Base-by-base conservation (phyloP, 2,113 vertebrate genomes). In the Mormoops blainvillei region DNA sequence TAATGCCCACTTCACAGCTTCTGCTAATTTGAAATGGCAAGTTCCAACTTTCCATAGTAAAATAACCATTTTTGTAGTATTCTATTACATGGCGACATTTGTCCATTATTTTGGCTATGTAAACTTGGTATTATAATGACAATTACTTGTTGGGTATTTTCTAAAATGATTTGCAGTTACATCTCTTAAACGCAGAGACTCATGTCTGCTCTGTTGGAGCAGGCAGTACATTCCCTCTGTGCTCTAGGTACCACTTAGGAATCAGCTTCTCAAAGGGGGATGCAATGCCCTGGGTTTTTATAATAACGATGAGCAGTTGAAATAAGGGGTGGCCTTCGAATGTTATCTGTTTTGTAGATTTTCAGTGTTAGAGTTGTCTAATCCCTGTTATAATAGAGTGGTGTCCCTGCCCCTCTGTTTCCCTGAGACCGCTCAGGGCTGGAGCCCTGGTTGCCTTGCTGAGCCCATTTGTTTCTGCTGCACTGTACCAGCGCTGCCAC, bases 1-100 rank as follows among this genome's bases (percentile, higher is more conserved):
- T 98, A 98, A 98, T 98, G 98, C 98, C 98, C 98, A 98, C 98
- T 99, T 98, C 98, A 97, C 98, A 87, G 98, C 98, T 98, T 96
- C 98, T 97, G 63, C 98, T 99, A 98, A 99, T 99, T 98, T 98
- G 96, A 98, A 98, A 98, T 98, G 98, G 98, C 99, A 99, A 98
- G 97, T 98, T 98, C 98, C 97, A 98, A 97, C 97, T 98, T 98
- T 97, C 96, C 95, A 1, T 95, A 92, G 98, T 97, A 97, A 98
- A 98, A 98, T 98, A 94, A 52, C 85, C 91, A 56, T 98, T 86
- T 98, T 97, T 97, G 96, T 90, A 26, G 92, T 15, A 0, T 94
- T 98, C 96, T 94, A 94, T 97, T 98, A 38, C 92, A 97, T 98
- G 96, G 95, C 95, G 97, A 93, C 96, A 84, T 93, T 54, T 89